Percentiles rank a stretch among this genome's conserved stretches.
These are phyloP conservation scores for Malaclemys terrapin DNA, from an alignment of 2,113 vertebrate genomes.

Conservation along the genomic window DNA sequence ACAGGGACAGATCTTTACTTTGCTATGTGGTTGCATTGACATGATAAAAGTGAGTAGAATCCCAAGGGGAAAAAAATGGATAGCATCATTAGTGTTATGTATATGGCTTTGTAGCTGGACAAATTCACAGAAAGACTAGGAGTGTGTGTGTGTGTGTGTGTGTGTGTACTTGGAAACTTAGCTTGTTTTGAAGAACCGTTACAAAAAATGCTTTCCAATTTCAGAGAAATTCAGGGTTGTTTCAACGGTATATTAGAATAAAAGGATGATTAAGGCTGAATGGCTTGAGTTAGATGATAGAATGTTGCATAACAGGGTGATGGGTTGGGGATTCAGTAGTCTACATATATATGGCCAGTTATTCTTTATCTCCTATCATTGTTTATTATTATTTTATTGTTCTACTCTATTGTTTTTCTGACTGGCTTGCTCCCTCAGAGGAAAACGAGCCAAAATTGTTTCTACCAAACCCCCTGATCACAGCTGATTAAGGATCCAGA, in stretches of 20 bases:
- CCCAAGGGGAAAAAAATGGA: background rate
- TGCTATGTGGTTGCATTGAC: background rate
- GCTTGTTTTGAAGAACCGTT: background rate
- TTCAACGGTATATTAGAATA: background rate
- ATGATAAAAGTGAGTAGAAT: background rate
- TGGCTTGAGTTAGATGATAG: background rate
- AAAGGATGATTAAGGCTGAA: background rate
- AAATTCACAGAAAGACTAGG: background rate
- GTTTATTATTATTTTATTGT: background rate
- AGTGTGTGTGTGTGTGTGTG: background rate
- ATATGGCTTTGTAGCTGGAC: background rate
- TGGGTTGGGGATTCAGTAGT: background rate
- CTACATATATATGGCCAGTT: background rate
- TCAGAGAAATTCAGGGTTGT: background rate
- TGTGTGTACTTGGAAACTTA: accelerated
- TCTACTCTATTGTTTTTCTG: background rate
- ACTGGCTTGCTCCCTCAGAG: background rate
- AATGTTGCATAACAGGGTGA: background rate
- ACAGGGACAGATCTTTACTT: background rate
- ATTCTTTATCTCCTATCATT: background rate
- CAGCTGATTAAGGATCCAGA: background rate
- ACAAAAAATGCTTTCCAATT: background rate
- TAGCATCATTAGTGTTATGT: background rate
- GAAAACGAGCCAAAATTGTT: background rate
- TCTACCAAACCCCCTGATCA: background rate